A percentile compares a stretch with the other conserved stretches of the same genome.
phyloP scores from a whole-genome alignment of 2,888 invertebrate genomes.

The Drosophila cognata region DNA sequence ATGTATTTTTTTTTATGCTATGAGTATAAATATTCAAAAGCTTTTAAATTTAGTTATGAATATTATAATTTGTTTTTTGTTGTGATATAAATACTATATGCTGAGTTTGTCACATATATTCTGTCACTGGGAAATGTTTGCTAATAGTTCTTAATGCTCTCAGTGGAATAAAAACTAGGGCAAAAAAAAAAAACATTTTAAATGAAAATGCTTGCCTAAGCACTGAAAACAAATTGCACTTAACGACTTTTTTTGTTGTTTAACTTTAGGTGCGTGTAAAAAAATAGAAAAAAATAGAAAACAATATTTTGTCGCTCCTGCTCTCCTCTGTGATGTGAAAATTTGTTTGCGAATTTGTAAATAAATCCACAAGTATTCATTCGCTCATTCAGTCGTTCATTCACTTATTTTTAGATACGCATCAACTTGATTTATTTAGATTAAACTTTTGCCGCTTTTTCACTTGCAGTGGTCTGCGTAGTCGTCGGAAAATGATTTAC shows the following conservation, averaged over 20 bases:
- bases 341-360: slow-evolving; percentile 81
- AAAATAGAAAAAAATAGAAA: background rate
- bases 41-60: slow-evolving; percentile 77
- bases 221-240: slow-evolving; percentile 34
- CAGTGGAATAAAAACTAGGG: slow-evolving; percentile 16
- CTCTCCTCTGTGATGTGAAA: slow-evolving; percentile 61
- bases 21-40: slow-evolving; percentile 64
- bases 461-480: slow-evolving; percentile 42
- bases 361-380: slow-evolving; percentile 70
- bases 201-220: slow-evolving; percentile 3
- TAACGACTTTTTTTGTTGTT: slow-evolving; percentile 37
- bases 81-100: slow-evolving; percentile 64
- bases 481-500: slow-evolving; percentile 75
- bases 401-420: slow-evolving; percentile 69
- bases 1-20: background rate
- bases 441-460: slow-evolving; percentile 62
- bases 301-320: background rate
- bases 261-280: slow-evolving; percentile 15
- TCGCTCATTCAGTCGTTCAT: slow-evolving; percentile 45
- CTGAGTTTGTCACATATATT: slow-evolving; percentile 44
- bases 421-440: slow-evolving; percentile 82
- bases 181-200: background rate
- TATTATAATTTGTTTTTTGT: slow-evolving; percentile 63
- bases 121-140: slow-evolving; percentile 42
- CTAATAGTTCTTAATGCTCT: slow-evolving; percentile 60